Conservation (phyloP, 1,140 invertebrate genomes). For the Macrobrachium rosenbergii region DNA sequence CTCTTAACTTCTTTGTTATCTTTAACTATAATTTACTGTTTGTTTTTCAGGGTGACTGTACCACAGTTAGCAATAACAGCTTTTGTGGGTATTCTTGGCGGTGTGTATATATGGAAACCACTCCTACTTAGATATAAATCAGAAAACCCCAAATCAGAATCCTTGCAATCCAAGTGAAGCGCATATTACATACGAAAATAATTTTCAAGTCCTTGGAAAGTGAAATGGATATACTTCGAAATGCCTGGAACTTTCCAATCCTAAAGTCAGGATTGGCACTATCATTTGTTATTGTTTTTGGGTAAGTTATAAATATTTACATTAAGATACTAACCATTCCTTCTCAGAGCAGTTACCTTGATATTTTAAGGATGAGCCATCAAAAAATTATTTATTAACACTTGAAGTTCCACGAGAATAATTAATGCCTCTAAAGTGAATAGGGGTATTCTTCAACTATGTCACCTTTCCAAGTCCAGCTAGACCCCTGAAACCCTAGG, state of each 20-base stretch:
- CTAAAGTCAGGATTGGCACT: not conserved
- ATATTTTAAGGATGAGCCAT: too few relatives aligned
- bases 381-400: too few relatives aligned
- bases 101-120: constrained; percentile 48
- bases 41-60: constrained; percentile 33
- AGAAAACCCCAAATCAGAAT: not conserved
- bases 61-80: constrained; percentile 23
- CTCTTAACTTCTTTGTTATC: too few relatives aligned
- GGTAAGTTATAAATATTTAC: not conserved
- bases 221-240: not conserved
- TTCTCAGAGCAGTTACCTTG: not conserved
- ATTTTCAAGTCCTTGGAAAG: not conserved
- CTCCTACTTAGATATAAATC: constrained; percentile 17
- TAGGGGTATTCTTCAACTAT: too few relatives aligned
- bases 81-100: constrained; percentile 23
- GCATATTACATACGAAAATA: not conserved
- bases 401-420: too few relatives aligned
- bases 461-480: too few relatives aligned
- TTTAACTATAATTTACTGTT: not conserved
- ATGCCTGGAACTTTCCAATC: not conserved
- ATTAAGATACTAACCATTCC: not conserved
- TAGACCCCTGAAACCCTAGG: too few relatives aligned
- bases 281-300: not conserved
- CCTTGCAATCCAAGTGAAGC: not conserved
- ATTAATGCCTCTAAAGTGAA: too few relatives aligned